These are phyloP conservation scores for Exephanes ischioxanthus DNA, from an alignment of 2,888 invertebrate species.

Conservation along the genomic window DNA sequence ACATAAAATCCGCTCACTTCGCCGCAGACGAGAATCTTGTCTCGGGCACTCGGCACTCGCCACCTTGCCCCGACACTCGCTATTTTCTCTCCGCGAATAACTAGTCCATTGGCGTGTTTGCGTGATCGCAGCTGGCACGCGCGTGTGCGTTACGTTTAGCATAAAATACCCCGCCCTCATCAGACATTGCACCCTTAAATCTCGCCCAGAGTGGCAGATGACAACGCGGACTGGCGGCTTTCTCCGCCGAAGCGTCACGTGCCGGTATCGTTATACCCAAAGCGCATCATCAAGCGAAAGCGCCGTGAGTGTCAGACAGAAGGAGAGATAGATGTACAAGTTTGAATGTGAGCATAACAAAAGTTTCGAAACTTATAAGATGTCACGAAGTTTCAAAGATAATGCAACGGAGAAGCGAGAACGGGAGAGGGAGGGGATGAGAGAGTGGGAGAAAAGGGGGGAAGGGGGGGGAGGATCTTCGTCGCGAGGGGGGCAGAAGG, in stretches of 20 bases:
- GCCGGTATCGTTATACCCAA: conserved; percentile 18
- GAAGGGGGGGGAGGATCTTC: conserved; percentile 8
- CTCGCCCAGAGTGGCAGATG: conserved; percentile 18
- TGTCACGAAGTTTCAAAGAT: conserved; percentile 79
- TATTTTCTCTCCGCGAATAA: not conserved
- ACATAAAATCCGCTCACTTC: not conserved
- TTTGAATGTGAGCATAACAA: conserved; percentile 74
- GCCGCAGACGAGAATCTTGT: too few relatives aligned
- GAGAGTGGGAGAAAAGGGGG: too few relatives aligned
- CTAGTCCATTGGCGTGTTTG: not conserved
- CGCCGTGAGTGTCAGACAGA: conserved; percentile 21
- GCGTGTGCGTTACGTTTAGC: not conserved
- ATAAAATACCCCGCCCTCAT: not conserved
- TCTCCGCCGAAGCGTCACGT: conserved; percentile 43
- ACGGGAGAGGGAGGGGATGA: conserved; percentile 44
- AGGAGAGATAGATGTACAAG: conserved; percentile 50
- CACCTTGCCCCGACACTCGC: too few relatives aligned
- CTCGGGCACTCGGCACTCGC: not conserved
- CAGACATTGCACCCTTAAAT: conserved; percentile 6
- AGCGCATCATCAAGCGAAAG: conserved; percentile 28
- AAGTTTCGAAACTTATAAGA: conserved; percentile 80
- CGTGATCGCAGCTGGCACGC: not conserved
- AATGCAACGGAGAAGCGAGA: conserved; percentile 78
- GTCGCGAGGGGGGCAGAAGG: not conserved
- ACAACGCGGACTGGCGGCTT: conserved; percentile 16